Conservation (phyloP, 2,113 vertebrate genomes). For the Paedocypris sp. region DNA sequence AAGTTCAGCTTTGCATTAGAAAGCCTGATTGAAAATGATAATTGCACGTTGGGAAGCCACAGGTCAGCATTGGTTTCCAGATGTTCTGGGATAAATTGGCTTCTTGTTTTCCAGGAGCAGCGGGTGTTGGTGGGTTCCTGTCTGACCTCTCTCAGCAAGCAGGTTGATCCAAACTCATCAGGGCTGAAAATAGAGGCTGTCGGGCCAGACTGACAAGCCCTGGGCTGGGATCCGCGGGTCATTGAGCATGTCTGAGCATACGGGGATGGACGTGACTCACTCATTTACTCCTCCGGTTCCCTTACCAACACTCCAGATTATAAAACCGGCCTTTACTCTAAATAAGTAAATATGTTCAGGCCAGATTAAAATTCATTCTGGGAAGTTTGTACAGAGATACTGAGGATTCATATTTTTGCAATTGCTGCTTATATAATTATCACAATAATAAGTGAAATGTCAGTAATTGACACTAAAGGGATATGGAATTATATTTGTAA, state of each 20-base stretch:
- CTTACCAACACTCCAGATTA: too few relatives aligned
- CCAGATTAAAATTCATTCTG: too few relatives aligned
- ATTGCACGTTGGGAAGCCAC: neutral
- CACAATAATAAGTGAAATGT: too few relatives aligned
- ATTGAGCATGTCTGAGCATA: constrained; percentile 18
- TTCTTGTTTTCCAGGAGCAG: neutral
- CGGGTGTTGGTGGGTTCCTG: constrained; percentile 2
- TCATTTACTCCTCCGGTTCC: constrained; percentile 3
- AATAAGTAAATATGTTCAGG: too few relatives aligned
- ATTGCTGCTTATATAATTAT: too few relatives aligned
- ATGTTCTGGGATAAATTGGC: constrained; percentile 2
- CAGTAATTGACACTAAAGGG: too few relatives aligned
- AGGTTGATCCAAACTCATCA: neutral
- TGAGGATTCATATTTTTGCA: too few relatives aligned
- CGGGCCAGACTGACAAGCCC: constrained; percentile 1
- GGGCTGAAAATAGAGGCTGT: neutral
- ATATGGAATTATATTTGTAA: too few relatives aligned
- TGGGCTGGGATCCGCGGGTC: constrained; percentile 17
- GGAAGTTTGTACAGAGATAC: too few relatives aligned
- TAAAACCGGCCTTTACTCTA: too few relatives aligned
- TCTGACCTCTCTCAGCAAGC: neutral
- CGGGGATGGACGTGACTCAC: constrained; percentile 10
- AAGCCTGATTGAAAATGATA: constrained; percentile 1
- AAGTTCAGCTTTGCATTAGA: constrained; percentile 4
- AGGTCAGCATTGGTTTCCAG: constrained; percentile 4